A percentile compares a stretch with the other conserved stretches of the same genome.
Conservation (phyloP, 2,113 vertebrate species). For the Mobula hypostoma region DNA sequence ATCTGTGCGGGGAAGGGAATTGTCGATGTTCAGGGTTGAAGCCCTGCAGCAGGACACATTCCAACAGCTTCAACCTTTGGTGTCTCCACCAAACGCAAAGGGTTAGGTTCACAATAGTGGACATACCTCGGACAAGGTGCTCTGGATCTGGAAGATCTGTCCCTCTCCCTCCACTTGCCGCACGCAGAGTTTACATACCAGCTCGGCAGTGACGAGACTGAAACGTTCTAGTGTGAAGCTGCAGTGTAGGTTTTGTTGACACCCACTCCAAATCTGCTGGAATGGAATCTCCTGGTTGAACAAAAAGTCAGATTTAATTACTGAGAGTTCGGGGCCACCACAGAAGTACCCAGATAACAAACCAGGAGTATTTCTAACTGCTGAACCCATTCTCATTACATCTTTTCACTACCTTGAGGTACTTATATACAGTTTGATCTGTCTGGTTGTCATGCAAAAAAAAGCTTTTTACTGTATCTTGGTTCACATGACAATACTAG, state of each 20-base stretch:
- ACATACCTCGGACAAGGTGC: constrained; percentile 77
- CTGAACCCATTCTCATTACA: neutral
- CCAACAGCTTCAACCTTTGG: no score
- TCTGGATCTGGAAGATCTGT: constrained; percentile 90
- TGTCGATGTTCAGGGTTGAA: no score
- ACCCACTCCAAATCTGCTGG: constrained; percentile 84
- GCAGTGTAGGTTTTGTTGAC: constrained; percentile 82
- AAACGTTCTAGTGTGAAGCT: constrained; percentile 86
- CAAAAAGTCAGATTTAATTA: neutral
- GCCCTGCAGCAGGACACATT: no score
- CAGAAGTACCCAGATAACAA: neutral
- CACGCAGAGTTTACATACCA: constrained; percentile 87
- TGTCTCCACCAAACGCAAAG: no score
- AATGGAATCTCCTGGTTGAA: constrained; percentile 81
- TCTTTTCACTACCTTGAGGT: no score
- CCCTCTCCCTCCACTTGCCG: constrained; percentile 89
- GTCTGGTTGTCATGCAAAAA: no score
- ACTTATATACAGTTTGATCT: no score
- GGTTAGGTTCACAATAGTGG: no score
- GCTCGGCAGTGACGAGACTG: constrained; percentile 69
- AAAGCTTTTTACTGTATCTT: no score
- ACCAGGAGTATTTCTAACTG: neutral
- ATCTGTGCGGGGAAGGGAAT: no score
- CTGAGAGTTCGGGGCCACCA: neutral
- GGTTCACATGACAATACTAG: no score